phyloP scores from a whole-genome alignment of 2,888 invertebrate species.

The Prosapia bicincta region DNA sequence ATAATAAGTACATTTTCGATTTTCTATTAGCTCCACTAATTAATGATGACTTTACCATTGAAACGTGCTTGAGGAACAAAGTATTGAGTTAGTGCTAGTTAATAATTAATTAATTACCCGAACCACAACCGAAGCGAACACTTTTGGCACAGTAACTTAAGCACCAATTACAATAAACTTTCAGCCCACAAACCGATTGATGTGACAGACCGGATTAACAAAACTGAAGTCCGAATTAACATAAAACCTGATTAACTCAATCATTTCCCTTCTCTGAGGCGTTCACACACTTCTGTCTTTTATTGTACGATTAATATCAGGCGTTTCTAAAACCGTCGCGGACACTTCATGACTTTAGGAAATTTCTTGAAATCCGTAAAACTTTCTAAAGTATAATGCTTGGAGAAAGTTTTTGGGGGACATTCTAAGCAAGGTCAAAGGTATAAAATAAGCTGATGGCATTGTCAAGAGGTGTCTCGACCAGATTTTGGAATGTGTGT shows the following conservation, averaged over 20 bases:
- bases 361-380: not conserved
- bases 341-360: not conserved
- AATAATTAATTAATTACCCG: no score
- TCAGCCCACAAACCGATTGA: no score
- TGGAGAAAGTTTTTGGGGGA: not conserved
- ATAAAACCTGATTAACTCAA: not conserved
- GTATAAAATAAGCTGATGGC: not conserved
- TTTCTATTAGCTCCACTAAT: no score
- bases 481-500: not conserved
- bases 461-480: not conserved
- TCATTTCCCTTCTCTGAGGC: no score
- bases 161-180: no score
- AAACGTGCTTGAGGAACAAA: no score
- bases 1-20: no score
- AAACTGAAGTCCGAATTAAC: not conserved
- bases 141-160: no score
- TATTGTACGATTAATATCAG: not conserved
- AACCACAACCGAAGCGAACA: no score
- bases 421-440: not conserved
- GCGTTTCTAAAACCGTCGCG: not conserved
- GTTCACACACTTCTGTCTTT: no score
- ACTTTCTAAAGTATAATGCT: not conserved
- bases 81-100: no score
- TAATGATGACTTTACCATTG: no score
- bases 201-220: not conserved